Evolutionary conservation across 1,140 invertebrate genomes (phyloP).

Genomic region (Penaeus vannamei): DNA sequence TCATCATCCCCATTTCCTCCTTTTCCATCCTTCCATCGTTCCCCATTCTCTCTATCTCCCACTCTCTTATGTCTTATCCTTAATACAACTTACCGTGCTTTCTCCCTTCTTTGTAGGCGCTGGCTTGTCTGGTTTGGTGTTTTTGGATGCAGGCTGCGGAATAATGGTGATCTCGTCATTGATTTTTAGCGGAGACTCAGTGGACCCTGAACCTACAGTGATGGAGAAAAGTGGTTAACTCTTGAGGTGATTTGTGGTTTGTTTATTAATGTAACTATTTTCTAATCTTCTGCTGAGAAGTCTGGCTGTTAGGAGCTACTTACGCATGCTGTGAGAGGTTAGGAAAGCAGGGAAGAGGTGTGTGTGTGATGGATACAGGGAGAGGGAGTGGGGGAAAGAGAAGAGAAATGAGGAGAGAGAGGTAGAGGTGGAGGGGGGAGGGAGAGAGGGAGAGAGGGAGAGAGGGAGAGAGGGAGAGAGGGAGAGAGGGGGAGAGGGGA

Average conservation of each 20-base stretch:
- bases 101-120: conserved; percentile 40
- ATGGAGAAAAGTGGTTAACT: no score
- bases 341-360: no score
- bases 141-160: conserved; percentile 79
- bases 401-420: background rate
- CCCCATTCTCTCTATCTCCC: no score
- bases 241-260: background rate
- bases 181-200: conserved; percentile 86
- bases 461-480: background rate
- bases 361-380: background rate
- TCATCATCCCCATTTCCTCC: no score
- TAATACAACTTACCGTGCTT: conserved; percentile 36
- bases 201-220: conserved; percentile 43
- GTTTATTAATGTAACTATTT: background rate
- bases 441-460: background rate
- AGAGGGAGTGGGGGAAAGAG: background rate
- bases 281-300: background rate
- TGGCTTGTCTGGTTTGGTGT: conserved; percentile 39
- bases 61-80: background rate
- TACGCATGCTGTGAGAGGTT: no score
- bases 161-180: conserved; percentile 95
- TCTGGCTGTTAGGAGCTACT: background rate
- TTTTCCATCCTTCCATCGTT: background rate
- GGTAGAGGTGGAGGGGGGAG: background rate
- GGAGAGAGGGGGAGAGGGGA: background rate